Conservation (phyloP, 1,140 invertebrate species). For the Hestina assimilis region DNA sequence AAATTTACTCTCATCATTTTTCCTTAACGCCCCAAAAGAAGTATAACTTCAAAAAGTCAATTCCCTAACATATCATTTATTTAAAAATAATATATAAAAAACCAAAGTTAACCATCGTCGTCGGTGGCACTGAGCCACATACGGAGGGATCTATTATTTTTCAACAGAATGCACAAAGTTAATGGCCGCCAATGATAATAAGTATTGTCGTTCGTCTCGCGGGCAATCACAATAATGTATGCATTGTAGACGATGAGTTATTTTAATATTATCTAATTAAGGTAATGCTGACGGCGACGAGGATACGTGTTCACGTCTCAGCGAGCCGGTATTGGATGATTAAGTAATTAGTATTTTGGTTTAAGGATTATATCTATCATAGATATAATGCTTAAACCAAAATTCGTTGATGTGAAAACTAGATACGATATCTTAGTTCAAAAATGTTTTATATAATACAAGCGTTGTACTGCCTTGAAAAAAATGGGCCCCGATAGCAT, state of each 20-base stretch:
- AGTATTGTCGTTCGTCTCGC: conserved; percentile 50
- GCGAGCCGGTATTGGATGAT: not conserved
- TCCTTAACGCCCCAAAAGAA: no score
- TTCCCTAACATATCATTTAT: no score
- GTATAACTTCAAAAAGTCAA: no score
- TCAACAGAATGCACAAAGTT: conserved; percentile 63
- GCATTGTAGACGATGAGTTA: conserved; percentile 50
- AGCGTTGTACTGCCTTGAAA: no score
- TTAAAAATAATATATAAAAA: not conserved
- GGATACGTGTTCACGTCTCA: conserved; percentile 5
- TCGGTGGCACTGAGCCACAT: conserved; percentile 36
- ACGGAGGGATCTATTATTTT: conserved; percentile 60
- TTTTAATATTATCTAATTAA: conserved; percentile 59
- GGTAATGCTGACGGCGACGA: conserved; percentile 30
- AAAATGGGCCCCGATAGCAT: no score
- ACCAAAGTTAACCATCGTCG: not conserved
- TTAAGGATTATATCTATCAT: no score
- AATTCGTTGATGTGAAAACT: no score
- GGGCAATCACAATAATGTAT: conserved; percentile 67
- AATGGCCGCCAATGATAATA: conserved; percentile 65
- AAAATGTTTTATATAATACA: no score
- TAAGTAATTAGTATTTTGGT: conserved; percentile 16
- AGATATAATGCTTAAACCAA: no score
- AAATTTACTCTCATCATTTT: no score
- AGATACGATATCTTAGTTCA: no score